A percentile compares a stretch with the other conserved stretches of the same genome.
phyloP scores from a whole-genome alignment of 2,888 invertebrate species.

The Platypus cylindrus region DNA sequence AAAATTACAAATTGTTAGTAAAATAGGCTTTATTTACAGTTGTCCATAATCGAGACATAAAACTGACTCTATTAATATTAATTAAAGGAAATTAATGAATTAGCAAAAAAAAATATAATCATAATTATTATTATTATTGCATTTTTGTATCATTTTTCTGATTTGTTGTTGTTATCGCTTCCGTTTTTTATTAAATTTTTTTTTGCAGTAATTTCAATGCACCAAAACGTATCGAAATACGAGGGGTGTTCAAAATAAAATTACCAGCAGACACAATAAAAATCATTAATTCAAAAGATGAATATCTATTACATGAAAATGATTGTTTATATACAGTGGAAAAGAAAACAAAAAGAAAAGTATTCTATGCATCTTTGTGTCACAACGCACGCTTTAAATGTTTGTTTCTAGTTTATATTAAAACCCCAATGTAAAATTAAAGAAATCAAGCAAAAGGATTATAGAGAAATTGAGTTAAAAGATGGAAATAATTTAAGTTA shows the following conservation, averaged over 20 bases:
- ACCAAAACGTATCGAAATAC: constrained; percentile 19
- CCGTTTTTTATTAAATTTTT: neutral
- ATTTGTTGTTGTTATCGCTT: too few species aligned
- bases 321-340: constrained; percentile 17
- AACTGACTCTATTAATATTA: too few species aligned
- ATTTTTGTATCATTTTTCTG: too few species aligned
- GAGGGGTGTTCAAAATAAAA: constrained; percentile 17
- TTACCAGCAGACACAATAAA: constrained; percentile 9
- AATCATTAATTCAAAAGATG: constrained; percentile 17
- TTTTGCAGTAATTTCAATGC: constrained; percentile 12
- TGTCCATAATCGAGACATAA: too few species aligned
- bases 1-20: neutral
- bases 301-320: constrained; percentile 18
- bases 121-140: too few species aligned
- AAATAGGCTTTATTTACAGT: too few species aligned
- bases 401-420: too few species aligned
- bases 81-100: too few species aligned
- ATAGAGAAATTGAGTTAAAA: constrained; percentile 21
- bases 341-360: constrained; percentile 12
- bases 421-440: too few species aligned
- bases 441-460: constrained; percentile 17
- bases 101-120: too few species aligned
- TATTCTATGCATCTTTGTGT: constrained; percentile 6
- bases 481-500: constrained; percentile 20
- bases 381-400: too few species aligned